Conservation (phyloP, 2,113 vertebrate genomes). For the Trichechus manatus region DNA sequence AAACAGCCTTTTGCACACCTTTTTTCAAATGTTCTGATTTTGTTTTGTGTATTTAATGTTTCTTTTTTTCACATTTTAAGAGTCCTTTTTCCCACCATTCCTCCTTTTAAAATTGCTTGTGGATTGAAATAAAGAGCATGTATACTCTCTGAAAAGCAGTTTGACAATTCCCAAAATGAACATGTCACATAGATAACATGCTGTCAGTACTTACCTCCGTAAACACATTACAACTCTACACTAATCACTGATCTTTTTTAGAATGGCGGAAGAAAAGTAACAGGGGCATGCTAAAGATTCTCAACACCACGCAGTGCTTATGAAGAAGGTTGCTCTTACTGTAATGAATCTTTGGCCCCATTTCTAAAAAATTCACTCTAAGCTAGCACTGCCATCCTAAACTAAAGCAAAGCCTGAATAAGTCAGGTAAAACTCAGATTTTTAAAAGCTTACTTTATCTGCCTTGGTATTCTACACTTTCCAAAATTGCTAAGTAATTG, state of each 20-base stretch:
- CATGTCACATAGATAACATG: background rate
- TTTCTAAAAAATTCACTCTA: constrained; percentile 29
- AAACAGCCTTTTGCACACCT: constrained; percentile 33
- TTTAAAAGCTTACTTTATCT: background rate
- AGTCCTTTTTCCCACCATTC: constrained; percentile 25
- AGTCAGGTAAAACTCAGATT: background rate
- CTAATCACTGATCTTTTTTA: background rate
- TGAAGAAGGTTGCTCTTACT: background rate
- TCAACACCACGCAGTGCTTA: background rate
- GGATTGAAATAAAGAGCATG: background rate
- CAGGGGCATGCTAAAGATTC: background rate
- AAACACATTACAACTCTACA: background rate
- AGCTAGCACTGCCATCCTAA: background rate
- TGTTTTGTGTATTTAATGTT: constrained; percentile 55
- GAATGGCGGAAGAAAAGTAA: background rate
- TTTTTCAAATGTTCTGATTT: background rate
- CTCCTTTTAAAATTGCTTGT: constrained; percentile 48
- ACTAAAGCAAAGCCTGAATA: background rate
- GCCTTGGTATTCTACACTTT: background rate
- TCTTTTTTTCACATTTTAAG: constrained; percentile 31
- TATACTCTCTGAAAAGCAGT: background rate
- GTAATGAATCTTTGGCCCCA: background rate
- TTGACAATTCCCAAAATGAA: constrained; percentile 27
- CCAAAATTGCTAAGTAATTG: background rate
- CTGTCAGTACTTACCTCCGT: background rate